Percentiles rank a stretch among this genome's conserved stretches.
Evolutionary conservation across 2,113 vertebrate genomes (phyloP).

Genomic region (Datnioides undecimradiatus): DNA sequence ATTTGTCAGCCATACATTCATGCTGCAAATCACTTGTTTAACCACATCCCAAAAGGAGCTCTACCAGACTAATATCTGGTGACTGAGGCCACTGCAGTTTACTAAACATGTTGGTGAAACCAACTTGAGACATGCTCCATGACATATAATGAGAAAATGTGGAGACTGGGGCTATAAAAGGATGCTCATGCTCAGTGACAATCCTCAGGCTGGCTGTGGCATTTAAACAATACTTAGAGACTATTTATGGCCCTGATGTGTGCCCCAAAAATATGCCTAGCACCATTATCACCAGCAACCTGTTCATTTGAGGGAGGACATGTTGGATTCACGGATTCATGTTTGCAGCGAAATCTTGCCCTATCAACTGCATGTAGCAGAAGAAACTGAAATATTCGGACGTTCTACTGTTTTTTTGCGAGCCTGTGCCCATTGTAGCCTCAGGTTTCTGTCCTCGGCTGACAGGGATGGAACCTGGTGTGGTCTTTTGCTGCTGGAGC

Average conservation of each 20-base stretch:
- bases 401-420: background rate
- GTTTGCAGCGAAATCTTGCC: background rate
- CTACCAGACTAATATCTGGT: background rate
- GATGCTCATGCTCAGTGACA: background rate
- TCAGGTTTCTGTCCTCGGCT: background rate
- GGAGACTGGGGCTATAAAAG: background rate
- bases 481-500: background rate
- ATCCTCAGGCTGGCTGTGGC: background rate
- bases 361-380: background rate
- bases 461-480: background rate
- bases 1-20: background rate
- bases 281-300: background rate
- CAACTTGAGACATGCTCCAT: background rate
- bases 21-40: background rate
- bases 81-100: background rate
- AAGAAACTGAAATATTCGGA: background rate
- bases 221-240: background rate
- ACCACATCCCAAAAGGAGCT: background rate
- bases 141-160: background rate
- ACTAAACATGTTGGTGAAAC: background rate
- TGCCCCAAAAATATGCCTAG: background rate
- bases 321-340: background rate
- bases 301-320: background rate
- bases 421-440: background rate
- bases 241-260: background rate